A percentile compares a stretch with the other conserved stretches of the same genome.
Evolutionary conservation across 2,113 vertebrate genomes (phyloP).

Genomic region (Micronycteris hirsuta): DNA sequence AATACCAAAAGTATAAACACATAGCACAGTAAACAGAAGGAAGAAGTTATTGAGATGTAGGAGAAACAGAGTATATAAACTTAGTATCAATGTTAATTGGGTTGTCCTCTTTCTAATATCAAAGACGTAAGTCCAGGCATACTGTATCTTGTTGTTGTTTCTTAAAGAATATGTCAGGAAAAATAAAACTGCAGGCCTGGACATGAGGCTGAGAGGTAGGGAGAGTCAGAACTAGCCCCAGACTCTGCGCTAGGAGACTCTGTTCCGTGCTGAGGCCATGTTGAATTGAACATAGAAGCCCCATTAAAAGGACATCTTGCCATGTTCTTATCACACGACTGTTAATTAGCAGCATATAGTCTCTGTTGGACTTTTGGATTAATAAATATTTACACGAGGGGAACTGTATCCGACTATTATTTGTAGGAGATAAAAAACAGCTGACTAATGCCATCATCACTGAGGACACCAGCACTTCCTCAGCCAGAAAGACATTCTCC

Average conservation of each 20-base stretch:
- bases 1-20: background rate
- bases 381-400: constrained; percentile 34
- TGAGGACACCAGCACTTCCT: constrained; percentile 37
- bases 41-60: background rate
- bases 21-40: background rate
- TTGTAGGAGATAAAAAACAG: constrained; percentile 59
- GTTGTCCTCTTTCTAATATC: background rate
- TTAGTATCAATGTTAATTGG: background rate
- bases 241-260: background rate
- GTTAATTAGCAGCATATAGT: background rate
- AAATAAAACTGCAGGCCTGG: background rate
- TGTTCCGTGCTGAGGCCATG: too few species aligned
- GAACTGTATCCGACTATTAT: constrained; percentile 55
- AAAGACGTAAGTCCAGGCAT: background rate
- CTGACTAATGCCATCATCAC: constrained; percentile 48
- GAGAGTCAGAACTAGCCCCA: background rate
- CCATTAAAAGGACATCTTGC: background rate
- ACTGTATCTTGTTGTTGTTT: background rate
- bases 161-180: background rate
- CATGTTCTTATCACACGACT: background rate
- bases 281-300: background rate
- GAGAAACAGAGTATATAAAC: background rate
- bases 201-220: background rate
- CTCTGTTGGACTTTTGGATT: constrained; percentile 4
- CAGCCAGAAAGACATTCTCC: constrained; percentile 1